Evolutionary conservation across 1,140 invertebrate genomes (phyloP).

Genomic region (Metopolophium dirhodum): DNA sequence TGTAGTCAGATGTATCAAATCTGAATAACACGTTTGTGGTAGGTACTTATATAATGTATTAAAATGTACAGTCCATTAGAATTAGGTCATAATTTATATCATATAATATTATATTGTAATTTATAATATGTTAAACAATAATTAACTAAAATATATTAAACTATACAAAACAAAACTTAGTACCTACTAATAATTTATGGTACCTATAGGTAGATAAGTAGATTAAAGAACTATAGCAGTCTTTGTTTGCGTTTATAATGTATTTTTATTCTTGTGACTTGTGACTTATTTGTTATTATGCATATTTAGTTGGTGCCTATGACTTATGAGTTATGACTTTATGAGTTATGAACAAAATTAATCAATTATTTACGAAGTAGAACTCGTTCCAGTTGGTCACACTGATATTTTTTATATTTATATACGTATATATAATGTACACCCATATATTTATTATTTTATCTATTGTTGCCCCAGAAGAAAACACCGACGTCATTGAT

Average conservation of each 20-base stretch:
- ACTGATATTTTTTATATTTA: slow-evolving; percentile 5
- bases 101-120: too few relatives aligned
- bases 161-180: not conserved
- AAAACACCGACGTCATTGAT: slow-evolving; percentile 51
- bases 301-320: too few relatives aligned
- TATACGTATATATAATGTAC: not conserved
- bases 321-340: not conserved
- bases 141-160: not conserved
- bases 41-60: not conserved
- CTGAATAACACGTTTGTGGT: not conserved
- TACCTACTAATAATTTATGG: not conserved
- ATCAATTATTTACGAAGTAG: not conserved
- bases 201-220: not conserved
- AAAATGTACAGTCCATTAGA: not conserved
- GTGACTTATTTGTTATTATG: too few relatives aligned
- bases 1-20: not conserved
- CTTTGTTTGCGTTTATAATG: not conserved
- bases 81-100: not conserved
- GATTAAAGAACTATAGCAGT: not conserved
- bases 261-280: not conserved
- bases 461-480: not conserved
- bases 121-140: not conserved
- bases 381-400: not conserved
- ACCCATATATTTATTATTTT: slow-evolving; percentile 10
- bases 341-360: not conserved